Base-by-base conservation (phyloP, 2,797 vertebrate genomes). In the Rhodeus uyekii region DNA sequence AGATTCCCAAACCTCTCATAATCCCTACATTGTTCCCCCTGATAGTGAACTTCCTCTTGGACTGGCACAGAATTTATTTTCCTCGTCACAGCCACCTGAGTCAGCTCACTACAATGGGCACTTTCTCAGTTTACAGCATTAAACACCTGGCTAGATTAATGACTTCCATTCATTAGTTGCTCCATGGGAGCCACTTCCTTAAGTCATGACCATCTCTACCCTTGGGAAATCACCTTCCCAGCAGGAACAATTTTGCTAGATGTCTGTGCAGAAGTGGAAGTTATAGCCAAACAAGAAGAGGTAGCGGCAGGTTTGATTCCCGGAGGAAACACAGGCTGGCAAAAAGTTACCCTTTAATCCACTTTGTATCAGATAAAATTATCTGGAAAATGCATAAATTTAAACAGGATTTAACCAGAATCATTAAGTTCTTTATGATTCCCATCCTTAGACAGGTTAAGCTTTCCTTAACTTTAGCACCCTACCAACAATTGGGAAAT, bases 91-190 rank as follows among this genome's bases (percentile, higher is more conserved):
- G 19, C 46, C 73, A 55, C 67, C 68, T 48, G 36, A 53, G 76
- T 16, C 61, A 78, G 36, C 60, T 80, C 60, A 42, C 58, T 55
- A 39, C 39, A 69, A 81, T 71, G 9, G 42, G 29, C 48, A 29
- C n/a, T 79, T 83, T 85, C 78, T 76, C 83, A 67, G 39, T 83
- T 87, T 86, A 75, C 78, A 34, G 68, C 16, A 73, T 18, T 29
- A 61, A 61, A 79, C 53, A 85, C 68, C 75, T 64, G 19, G 29
- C 39, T 46, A 4, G 72, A 58, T 76, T 63, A 76, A 67, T 82
- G 36, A 58, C 68, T 58, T 63, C 32, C 76, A 81, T 87, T 87
- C 74, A 83, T 48, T 76, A 22, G 24, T 36, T 76, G 48, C 16
- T 39, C 22, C 32, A 29, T 39, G 61, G 42, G 42, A 42, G 74